Evolutionary conservation across 2,888 invertebrate species (phyloP).

Genomic region (Clitarchus hookeri): DNA sequence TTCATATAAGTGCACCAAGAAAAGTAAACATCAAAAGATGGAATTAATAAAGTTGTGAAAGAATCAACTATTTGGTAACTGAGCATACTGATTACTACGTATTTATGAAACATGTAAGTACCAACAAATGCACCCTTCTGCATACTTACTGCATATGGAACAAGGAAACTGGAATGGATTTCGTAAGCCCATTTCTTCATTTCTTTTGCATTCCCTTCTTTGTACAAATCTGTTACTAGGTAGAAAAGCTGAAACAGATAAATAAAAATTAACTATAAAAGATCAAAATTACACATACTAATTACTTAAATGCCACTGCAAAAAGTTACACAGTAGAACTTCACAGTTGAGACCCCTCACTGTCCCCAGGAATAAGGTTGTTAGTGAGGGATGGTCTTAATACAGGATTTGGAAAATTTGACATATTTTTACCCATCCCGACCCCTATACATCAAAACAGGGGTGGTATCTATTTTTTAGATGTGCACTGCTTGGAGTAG

Average conservation of each 20-base stretch:
- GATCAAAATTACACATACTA: background rate
- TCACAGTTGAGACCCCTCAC: no score
- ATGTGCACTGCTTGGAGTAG: no score
- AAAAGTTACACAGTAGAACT: background rate
- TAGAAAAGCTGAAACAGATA: constrained; percentile 70
- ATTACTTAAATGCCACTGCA: background rate
- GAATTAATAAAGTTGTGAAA: no score
- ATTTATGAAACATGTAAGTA: background rate
- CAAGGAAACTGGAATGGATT: constrained; percentile 94
- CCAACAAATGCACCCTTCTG: background rate
- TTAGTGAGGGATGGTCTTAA: no score
- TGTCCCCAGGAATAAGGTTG: no score
- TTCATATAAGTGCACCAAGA: no score
- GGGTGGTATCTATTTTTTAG: background rate
- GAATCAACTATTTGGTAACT: no score
- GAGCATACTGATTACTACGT: no score
- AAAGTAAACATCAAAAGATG: no score
- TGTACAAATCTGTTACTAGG: constrained; percentile 89
- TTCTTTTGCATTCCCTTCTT: constrained; percentile 82
- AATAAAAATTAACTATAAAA: constrained; percentile 36
- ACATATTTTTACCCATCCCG: no score
- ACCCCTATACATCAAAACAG: background rate
- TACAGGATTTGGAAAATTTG: no score
- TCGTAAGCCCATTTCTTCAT: constrained; percentile 99
- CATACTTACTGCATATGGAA: constrained; percentile 79